Percentiles rank a stretch among this genome's conserved stretches.
phyloP scores from a whole-genome alignment of 1,140 invertebrate species.

The Drosophila lacteicornis region DNA sequence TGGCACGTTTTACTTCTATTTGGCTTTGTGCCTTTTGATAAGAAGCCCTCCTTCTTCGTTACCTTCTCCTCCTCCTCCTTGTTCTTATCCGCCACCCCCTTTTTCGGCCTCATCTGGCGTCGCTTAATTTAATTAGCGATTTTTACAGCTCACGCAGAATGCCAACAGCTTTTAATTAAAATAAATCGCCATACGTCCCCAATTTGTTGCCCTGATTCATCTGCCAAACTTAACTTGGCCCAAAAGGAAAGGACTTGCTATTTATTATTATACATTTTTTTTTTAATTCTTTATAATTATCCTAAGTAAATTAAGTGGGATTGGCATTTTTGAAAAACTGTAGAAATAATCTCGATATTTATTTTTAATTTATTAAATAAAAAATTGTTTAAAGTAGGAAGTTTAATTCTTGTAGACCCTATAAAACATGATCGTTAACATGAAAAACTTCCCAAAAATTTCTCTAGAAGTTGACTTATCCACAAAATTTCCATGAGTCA shows the following conservation, averaged over 20 bases:
- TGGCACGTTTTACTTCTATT: slow-evolving; percentile 52
- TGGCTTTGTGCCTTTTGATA: slow-evolving; percentile 71
- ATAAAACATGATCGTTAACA: not conserved
- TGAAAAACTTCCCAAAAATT: not conserved
- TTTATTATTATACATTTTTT: too few species aligned
- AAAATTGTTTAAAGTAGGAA: too few species aligned
- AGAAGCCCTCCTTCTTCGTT: slow-evolving; percentile 33
- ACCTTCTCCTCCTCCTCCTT: not conserved
- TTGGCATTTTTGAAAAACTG: too few species aligned
- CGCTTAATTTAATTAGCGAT: slow-evolving; percentile 74
- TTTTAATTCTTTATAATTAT: not conserved
- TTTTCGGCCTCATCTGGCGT: slow-evolving; percentile 17
- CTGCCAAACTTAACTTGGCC: slow-evolving; percentile 23
- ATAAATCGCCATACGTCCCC: slow-evolving; percentile 66
- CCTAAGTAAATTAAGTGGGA: too few species aligned
- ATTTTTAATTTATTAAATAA: too few species aligned
- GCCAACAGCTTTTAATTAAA: slow-evolving; percentile 78
- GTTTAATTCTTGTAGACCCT: too few species aligned
- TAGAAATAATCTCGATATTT: too few species aligned
- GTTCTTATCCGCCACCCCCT: not conserved
- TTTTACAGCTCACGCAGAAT: slow-evolving; percentile 68
- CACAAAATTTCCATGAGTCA: slow-evolving; percentile 33
- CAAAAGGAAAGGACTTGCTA: slow-evolving; percentile 16
- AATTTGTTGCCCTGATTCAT: slow-evolving; percentile 44
- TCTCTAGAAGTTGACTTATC: not conserved